Base-by-base conservation (phyloP, 2,888 invertebrate species). In the Empis livida region DNA sequence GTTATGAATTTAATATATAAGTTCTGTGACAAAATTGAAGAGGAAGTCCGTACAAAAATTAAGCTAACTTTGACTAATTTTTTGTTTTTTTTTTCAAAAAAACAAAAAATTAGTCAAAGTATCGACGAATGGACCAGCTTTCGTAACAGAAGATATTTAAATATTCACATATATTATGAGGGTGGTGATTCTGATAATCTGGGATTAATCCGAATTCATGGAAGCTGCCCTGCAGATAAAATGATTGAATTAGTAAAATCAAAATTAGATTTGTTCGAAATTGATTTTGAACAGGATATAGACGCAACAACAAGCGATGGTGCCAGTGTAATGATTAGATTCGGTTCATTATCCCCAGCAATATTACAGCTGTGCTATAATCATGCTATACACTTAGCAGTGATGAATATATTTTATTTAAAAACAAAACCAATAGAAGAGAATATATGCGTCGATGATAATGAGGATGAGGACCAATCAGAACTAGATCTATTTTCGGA, bases 271-370 rank as follows among this genome's bases (percentile, higher is more conserved):
- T 45, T n/a, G 15, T 46, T 39, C 16, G 31, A 31, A 16, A 5
- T 47, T 1, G 10, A 14, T 15, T 39, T 40, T 40, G 40, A 47
- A 20, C 10, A 16, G 2, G 43, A 43, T 43, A 16, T 43, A 17
- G 40, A 43, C 17, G 43, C 39, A 10, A 43, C 47, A 16, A 47
- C 43, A 31, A 43, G 43, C 16, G 32, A 43, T 43, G 43, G 47
- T 15, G 47, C 46, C 1, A 23, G 23, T 27, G 42, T 46, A 10
- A 46, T 44, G 39, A 14, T 39, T 11, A 44, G n/a, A 37, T 44
- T 44, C 15, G 44, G 37, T 8, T 23, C 16, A 23, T 31, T 45
- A n/a, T 45, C 45, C 13, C 35, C 41, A 20, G 41, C 41, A 20
- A 31, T 27, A 10, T 31, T 16, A 40, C 40, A 45, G 17, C 17